Percentiles rank a stretch among this genome's conserved stretches.
These are phyloP conservation scores for Oryzias sinensis DNA, from an alignment of 2,797 vertebrate species.

Conservation along the genomic window DNA sequence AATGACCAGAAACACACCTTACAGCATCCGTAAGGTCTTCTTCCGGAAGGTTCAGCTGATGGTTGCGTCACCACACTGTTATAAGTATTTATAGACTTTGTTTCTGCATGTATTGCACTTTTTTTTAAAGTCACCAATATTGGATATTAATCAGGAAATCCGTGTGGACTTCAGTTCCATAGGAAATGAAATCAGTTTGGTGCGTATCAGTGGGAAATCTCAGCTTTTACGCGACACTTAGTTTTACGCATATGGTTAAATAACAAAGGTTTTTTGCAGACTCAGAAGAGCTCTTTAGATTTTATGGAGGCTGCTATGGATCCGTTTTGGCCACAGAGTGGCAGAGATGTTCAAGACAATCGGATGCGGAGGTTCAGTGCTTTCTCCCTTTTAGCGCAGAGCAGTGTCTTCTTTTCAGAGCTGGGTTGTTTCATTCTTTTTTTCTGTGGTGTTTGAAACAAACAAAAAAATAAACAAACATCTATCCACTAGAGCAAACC, in stretches of 20 bases:
- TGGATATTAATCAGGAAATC: slow-evolving; percentile 5
- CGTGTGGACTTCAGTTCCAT: slow-evolving; percentile 12
- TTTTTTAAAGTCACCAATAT: slow-evolving; percentile 5
- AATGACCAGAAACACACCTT: too few species aligned
- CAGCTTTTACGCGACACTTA: slow-evolving; percentile 26
- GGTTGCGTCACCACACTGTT: too few species aligned
- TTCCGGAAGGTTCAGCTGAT: too few species aligned
- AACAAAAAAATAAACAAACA: too few species aligned
- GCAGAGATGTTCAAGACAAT: slow-evolving; percentile 81
- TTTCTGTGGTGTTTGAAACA: too few species aligned
- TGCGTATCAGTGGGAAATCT: slow-evolving; percentile 32
- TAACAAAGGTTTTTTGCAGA: slow-evolving; percentile 16
- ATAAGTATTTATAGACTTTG: background rate
- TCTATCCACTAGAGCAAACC: too few species aligned
- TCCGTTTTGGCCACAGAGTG: slow-evolving; percentile 79
- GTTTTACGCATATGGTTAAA: slow-evolving; percentile 13
- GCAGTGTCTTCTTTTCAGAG: slow-evolving; percentile 17
- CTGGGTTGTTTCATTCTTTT: too few species aligned
- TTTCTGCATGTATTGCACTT: background rate
- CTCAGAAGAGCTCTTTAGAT: slow-evolving; percentile 2
- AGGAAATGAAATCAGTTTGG: slow-evolving; percentile 40
- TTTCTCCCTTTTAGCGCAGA: slow-evolving; percentile 3
- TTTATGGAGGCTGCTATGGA: slow-evolving; percentile 23
- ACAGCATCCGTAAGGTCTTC: too few species aligned
- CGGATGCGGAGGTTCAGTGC: slow-evolving; percentile 36